Percentiles rank a stretch among this genome's conserved stretches.
phyloP scores from a whole-genome alignment of 2,888 invertebrate genomes.

The Polyommatus iphigenia region DNA sequence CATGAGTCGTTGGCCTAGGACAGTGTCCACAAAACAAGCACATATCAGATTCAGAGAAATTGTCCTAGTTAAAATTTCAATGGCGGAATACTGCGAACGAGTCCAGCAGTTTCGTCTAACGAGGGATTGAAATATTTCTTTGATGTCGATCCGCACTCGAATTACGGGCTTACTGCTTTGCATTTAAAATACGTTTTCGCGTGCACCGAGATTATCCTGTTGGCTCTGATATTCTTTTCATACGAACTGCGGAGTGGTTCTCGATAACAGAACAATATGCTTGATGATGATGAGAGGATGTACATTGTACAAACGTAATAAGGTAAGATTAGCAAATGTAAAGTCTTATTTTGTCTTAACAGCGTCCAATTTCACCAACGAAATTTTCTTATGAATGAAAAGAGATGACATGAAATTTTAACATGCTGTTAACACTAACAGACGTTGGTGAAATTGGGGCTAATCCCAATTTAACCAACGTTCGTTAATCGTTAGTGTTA shows the following conservation, averaged over 20 bases:
- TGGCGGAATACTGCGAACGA: slow-evolving; percentile 68
- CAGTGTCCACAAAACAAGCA: slow-evolving; percentile 48
- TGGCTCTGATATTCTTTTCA: not conserved
- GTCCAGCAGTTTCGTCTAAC: slow-evolving; percentile 67
- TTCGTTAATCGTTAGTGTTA: no score
- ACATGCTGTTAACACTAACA: no score
- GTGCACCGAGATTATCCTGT: slow-evolving; percentile 23
- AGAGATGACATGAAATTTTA: no score
- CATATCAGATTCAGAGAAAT: slow-evolving; percentile 66
- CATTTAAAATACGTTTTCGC: not conserved
- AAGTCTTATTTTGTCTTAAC: not conserved
- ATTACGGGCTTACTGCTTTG: slow-evolving; percentile 42
- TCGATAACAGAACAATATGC: not conserved
- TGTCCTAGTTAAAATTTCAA: slow-evolving; percentile 76
- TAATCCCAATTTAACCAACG: no score
- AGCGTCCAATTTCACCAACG: no score
- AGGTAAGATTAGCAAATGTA: not conserved
- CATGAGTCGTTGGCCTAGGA: slow-evolving; percentile 61
- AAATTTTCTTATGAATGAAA: no score
- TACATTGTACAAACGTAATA: not conserved
- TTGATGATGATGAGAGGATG: not conserved
- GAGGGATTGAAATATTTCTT: slow-evolving; percentile 73
- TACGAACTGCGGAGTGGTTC: not conserved
- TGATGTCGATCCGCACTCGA: slow-evolving; percentile 53
- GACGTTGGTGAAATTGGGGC: no score